A percentile compares a stretch with the other conserved stretches of the same genome.
Conservation (phyloP, 2,888 invertebrate genomes). For the Pterobdella sp. region DNA sequence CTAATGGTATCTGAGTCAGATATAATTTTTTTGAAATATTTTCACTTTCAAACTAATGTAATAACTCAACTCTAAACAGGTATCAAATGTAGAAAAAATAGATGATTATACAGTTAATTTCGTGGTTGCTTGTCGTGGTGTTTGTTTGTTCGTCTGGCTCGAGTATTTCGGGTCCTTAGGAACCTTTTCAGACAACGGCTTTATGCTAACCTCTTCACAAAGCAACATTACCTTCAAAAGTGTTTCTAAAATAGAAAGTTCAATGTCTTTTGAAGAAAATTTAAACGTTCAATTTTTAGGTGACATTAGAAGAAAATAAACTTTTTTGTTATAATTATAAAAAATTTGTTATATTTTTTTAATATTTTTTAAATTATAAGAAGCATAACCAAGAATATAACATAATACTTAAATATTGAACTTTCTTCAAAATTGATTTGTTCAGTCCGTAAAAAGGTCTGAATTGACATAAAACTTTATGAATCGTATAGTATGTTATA, state of each 20-base stretch:
- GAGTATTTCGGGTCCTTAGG: constrained; percentile 54
- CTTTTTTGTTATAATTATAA: no score
- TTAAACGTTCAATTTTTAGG: neutral
- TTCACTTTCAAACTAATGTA: neutral
- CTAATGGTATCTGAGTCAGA: neutral
- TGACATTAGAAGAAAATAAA: neutral
- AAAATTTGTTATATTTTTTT: no score
- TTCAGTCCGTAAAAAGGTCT: no score
- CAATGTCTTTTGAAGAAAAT: neutral
- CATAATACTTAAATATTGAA: no score
- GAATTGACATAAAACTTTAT: no score
- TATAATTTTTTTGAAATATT: neutral
- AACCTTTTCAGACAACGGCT: constrained; percentile 69
- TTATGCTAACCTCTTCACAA: constrained; percentile 49
- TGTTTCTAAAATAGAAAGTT: neutral
- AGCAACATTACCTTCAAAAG: constrained; percentile 13
- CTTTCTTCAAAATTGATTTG: no score
- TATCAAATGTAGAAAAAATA: neutral
- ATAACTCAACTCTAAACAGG: constrained; percentile 14
- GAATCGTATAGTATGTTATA: no score
- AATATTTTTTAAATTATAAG: no score
- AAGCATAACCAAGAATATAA: no score
- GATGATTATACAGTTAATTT: constrained; percentile 31
- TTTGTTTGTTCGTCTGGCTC: constrained; percentile 50
- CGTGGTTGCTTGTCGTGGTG: constrained; percentile 39